Base-by-base conservation (phyloP, 1,140 invertebrate species). In the Streblospio benedicti region DNA sequence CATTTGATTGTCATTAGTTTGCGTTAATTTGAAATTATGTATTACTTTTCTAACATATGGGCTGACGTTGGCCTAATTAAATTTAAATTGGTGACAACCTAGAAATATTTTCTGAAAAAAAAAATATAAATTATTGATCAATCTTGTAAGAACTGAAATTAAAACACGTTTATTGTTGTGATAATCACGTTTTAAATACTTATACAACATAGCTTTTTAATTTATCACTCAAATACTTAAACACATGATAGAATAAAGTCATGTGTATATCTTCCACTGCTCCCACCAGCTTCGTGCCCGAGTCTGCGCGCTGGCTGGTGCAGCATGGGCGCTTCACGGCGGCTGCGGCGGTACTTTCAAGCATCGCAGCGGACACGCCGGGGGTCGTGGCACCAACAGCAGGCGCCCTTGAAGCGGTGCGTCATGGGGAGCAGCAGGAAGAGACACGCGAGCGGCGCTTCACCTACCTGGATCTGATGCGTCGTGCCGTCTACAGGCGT, bases 381-480 rank as follows among this genome's bases (percentile, higher is more conserved):
- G 23, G n/a, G 14, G 9, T 43, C 33, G 31, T 23, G 28, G 20
- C 38, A 41, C 16, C 9, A 27, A 6, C 44, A 47, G 27, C 5
- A 20, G 4, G 18, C n/a, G 32, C 20, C 14, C 4, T 56, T n/a
- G 6, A 18, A 9, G 5, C 35, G 28, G 28, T 31, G 5, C 14
- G 12, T 56, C 6, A 14, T 12, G 6, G n/a, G 5, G 6, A 38
- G n/a, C 35, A 23, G 33, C n/a, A 35, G 5, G 4, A 56, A 35
- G 53, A 56, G 25, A 18, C 5, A 43, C 31, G 14, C 20, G 12
- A 23, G 16, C 67, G 60, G 38, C 64, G 65, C 27, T 74, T 69
- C 57, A 69, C 61, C 31, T 74, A 72, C 61, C 68, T 65, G 62
- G 65, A 74, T 64, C 55, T 74, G n/a, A 72, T 66, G 57, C 64